Percentiles rank a stretch among this genome's conserved stretches.
Conservation (phyloP, 1,140 invertebrate species). For the Ladona fulva region DNA sequence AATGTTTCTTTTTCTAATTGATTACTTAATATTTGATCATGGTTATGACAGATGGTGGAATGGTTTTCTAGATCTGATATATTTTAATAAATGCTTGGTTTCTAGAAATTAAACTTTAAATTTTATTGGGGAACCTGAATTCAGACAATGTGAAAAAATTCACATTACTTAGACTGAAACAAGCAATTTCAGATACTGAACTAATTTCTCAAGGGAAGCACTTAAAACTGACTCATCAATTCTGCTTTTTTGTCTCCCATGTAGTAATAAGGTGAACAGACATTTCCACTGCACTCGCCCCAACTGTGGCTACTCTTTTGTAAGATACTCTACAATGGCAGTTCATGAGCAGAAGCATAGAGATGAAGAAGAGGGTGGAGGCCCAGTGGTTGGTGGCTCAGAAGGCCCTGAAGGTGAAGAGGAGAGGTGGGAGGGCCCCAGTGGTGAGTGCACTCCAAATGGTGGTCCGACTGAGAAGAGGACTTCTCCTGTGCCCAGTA, state of each 20-base stretch:
- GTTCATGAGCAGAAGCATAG: constrained; percentile 57
- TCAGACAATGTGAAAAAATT: background rate
- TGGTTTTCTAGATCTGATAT: no score
- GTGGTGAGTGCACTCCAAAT: background rate
- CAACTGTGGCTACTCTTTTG: constrained; percentile 66
- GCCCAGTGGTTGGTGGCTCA: background rate
- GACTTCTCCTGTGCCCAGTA: background rate
- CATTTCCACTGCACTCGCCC: constrained; percentile 70
- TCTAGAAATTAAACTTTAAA: no score
- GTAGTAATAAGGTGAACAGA: constrained; percentile 56
- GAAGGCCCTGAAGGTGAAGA: background rate
- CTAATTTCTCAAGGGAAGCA: background rate
- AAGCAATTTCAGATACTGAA: no score
- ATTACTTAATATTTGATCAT: no score
- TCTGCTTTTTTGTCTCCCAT: constrained; percentile 12
- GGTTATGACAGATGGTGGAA: no score
- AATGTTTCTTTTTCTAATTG: no score
- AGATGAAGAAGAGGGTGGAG: background rate
- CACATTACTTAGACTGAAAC: no score
- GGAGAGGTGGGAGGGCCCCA: background rate
- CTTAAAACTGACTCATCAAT: background rate
- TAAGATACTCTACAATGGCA: constrained; percentile 61
- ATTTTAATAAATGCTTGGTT: no score
- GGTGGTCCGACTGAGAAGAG: background rate
- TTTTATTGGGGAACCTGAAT: no score